Base-by-base conservation (phyloP, 2,113 vertebrate genomes). In the Callionymus lyra region DNA sequence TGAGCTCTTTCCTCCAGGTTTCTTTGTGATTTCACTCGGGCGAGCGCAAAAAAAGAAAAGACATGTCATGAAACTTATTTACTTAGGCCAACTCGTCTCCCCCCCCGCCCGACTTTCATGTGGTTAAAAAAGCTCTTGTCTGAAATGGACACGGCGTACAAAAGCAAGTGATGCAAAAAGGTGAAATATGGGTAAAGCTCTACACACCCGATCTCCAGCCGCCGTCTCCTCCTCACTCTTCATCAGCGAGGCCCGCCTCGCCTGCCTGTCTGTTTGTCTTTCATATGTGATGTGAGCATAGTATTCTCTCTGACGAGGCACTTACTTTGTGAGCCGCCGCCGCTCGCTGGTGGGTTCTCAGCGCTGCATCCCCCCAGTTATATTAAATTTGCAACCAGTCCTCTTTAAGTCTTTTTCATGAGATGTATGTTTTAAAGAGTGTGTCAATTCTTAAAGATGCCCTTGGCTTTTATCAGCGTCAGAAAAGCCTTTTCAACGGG, bases 121-220 rank as follows among this genome's bases (percentile, higher is more conserved):
- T 61, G 59, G 72, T n/a, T 72, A 73, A 81, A 82, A 78, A 14
- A 49, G 50, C 65, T 62, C 44, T 72, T 66, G 68, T 80, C 63
- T 72, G 61, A 76, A 27, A 75, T 68, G 72, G 67, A 70, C 78
- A 70, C 61, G 67, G 61, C 59, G 70, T 56, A 70, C 69, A 72
- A 79, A 81, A 79, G 73, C 68, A 82, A 79, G 72, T 85, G 83
- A 84, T 83, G 82, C 77, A 85, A 86, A 87, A 83, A 83, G 78
- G 66, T 84, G 80, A 85, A 84, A 85, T 84, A 65, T 56, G 53
- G 57, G 34, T 52, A 63, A 57, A 70, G 68, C 59, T 62, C 69
- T 71, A 50, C 40, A 52, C 48, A n/a, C 74, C 72, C 72, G 57
- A 72, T 80, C 76, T 27, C 21, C 68, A 50, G 76, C 55, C 69